phyloP scores from a whole-genome alignment of 2,113 vertebrate species.

The Stomatorhinus ivindoensis region DNA sequence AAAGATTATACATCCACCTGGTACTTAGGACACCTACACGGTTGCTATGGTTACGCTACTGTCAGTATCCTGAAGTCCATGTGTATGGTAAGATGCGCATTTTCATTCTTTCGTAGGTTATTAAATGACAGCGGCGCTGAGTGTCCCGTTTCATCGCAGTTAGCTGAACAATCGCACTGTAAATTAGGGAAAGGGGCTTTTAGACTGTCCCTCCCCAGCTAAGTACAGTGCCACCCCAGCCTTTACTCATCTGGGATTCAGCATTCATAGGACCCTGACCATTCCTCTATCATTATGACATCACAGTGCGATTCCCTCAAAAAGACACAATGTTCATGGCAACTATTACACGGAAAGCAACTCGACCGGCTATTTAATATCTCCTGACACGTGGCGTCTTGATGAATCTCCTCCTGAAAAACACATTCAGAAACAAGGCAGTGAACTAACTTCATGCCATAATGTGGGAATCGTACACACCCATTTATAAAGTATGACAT shows the following conservation, averaged over 20 bases:
- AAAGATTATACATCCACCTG: background rate
- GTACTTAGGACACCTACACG: background rate
- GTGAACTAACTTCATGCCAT: background rate
- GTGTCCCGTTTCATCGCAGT: background rate
- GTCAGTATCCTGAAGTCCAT: background rate
- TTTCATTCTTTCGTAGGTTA: background rate
- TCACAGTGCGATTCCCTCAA: background rate
- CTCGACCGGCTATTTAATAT: background rate
- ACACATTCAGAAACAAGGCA: background rate
- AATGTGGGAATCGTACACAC: background rate
- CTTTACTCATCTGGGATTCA: background rate
- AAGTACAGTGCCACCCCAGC: background rate
- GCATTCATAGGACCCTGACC: background rate
- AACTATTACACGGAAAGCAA: background rate
- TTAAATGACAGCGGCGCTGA: background rate
- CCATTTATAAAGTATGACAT: background rate
- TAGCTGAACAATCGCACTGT: background rate
- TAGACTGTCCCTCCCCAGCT: background rate
- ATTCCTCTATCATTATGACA: background rate
- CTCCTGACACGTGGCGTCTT: background rate
- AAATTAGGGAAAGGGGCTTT: background rate
- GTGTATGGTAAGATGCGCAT: background rate
- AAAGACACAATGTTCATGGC: background rate
- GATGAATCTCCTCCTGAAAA: background rate
- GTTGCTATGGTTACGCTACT: background rate